Evolutionary conservation across 53 echinoderm and acorn worm species (phyloP).

Genomic region (Crossaster papposus): DNA sequence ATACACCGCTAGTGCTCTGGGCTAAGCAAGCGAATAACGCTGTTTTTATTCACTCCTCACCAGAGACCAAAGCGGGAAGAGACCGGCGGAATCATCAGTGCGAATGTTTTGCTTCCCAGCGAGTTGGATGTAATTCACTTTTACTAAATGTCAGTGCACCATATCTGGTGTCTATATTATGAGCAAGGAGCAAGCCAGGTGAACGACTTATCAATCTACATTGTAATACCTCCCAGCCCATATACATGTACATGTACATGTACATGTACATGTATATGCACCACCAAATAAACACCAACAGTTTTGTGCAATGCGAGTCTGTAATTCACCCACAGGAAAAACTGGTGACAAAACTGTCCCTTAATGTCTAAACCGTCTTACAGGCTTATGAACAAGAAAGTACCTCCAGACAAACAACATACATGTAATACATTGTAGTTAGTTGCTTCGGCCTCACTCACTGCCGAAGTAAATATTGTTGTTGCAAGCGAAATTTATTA

Average conservation of each 20-base stretch:
- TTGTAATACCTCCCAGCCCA: not conserved
- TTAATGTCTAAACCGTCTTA: too few species aligned
- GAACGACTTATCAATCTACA: not conserved
- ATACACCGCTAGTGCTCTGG: conserved; percentile 24
- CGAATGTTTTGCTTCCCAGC: not conserved
- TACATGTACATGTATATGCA: too few species aligned
- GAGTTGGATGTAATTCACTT: not conserved
- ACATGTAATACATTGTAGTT: not conserved
- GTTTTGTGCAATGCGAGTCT: too few species aligned
- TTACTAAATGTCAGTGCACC: not conserved
- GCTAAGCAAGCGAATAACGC: not conserved
- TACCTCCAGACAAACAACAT: not conserved
- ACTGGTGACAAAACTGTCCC: too few species aligned
- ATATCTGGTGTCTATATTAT: not conserved
- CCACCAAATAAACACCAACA: not conserved
- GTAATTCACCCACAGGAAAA: too few species aligned
- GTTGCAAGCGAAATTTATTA: too few species aligned
- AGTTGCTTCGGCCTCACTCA: too few species aligned
- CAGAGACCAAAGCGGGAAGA: not conserved
- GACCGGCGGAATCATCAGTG: not conserved
- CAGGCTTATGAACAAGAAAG: too few species aligned
- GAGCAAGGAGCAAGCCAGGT: not conserved
- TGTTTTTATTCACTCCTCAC: not conserved
- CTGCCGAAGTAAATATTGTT: too few species aligned
- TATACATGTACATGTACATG: too few species aligned